Evolutionary conservation across 2,113 vertebrate species (phyloP).

Genomic region (Xenopus borealis): DNA sequence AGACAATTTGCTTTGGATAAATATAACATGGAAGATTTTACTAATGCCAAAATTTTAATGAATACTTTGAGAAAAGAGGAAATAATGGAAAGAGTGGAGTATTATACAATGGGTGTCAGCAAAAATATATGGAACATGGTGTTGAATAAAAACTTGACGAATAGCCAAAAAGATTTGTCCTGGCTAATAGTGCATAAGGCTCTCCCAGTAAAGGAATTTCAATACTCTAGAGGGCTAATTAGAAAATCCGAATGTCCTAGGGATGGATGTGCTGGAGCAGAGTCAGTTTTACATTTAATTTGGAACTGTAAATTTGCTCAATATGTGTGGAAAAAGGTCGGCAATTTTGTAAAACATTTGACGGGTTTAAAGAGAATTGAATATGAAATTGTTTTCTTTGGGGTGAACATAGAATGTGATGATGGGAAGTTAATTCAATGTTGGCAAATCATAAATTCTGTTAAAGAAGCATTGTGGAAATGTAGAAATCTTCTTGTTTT

Average conservation of each 20-base stretch:
- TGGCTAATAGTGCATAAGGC: background rate
- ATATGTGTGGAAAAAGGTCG: background rate
- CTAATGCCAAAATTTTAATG: too few relatives aligned
- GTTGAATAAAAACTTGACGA: background rate
- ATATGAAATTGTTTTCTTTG: too few relatives aligned
- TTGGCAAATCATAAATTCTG: too few relatives aligned
- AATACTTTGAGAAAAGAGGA: background rate
- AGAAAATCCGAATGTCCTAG: background rate
- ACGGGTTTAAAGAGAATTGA: too few relatives aligned
- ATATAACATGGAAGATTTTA: too few relatives aligned
- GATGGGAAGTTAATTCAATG: too few relatives aligned
- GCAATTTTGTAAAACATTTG: background rate
- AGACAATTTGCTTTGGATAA: background rate
- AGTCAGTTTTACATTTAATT: background rate
- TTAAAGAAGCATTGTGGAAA: too few relatives aligned
- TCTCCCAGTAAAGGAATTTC: background rate
- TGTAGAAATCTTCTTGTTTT: too few relatives aligned
- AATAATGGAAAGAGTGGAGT: background rate
- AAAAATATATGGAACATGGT: background rate
- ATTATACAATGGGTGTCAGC: too few relatives aligned
- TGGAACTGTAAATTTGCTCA: background rate
- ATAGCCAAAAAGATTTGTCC: background rate
- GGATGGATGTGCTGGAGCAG: background rate
- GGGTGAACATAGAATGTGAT: too few relatives aligned
- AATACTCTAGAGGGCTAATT: background rate